Base-by-base conservation (phyloP, 2,797 vertebrate species). In the Taeniopygia guttata region DNA sequence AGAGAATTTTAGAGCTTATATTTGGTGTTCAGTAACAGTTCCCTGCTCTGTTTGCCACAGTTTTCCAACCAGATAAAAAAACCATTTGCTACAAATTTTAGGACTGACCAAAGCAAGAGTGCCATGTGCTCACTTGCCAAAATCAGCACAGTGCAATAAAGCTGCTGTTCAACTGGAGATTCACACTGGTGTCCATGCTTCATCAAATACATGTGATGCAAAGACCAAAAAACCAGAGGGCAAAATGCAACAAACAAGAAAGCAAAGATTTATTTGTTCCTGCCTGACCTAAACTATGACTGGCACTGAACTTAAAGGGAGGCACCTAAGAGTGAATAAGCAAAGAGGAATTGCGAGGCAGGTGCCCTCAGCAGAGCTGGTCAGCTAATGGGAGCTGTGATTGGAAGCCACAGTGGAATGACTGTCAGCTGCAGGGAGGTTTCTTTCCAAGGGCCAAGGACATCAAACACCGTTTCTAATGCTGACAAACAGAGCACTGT, bases 171-270 rank as follows among this genome's bases (percentile, higher is more conserved):
- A 75, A 3, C 42, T 56, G 54, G 29, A 87, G 66, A 81, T 30
- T 55, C 66, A 51, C 69, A 54, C 11, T 8, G 7, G 23, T 25
- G 70, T 25, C 46, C 9, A 4, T 5, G 45, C 43, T 52, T 73
- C 48, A 73, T 3, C 22, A 36, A 30, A 40, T 15, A 40, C 0
- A 1, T 21, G 68, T 1, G 2, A 34, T 55, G 54, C 32, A 15
- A 92, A 92, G 82, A 55, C 2, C 45, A 67, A 25, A 59, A 80
- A 69, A 56, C 22, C 64, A 43, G 27, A 13, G 15, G 42, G 38
- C 34, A 43, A 64, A 73, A 43, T 48, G 42, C 56, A 63, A 36
- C 30, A 78, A 70, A 49, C 11, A 54, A 52, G 19, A 10, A 20
- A 62, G 11, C 58, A 36, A 62, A 70, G n/a, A 59, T 55, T 46